Evolutionary conservation across 2,797 vertebrate genomes (phyloP), one percentile per base, ranked within the genome.

Genomic region (Sebastiscus albofasciatus): DNA sequence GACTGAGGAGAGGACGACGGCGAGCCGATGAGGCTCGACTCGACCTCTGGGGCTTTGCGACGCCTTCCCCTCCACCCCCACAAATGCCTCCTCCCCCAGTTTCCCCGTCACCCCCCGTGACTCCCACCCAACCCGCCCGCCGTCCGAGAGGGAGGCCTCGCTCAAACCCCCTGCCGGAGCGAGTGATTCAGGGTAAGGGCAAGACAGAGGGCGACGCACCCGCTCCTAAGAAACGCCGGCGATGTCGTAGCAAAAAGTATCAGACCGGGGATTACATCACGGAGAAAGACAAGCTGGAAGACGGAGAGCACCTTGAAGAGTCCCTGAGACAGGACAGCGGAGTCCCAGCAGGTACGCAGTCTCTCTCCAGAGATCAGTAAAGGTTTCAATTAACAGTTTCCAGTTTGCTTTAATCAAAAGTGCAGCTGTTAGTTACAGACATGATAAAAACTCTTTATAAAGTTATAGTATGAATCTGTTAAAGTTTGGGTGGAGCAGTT

Each of bases 221-320:
- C 24, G 93, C 94, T 80, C 95, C 95, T 74, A 98, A 97, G 95
- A 99, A 98, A 78, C 96, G 98, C 79, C 96, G 96, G 80, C 95
- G 98, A 26, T 98, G 97, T 93, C 97, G 97, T 75, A 99, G 95
- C 92, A 96, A 96, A 76, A 99, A 98, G 83, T 99, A 99, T 85
- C 97, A 99, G 93, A 99, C 96, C 0, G 98, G 98, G 59, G 98
- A 99, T 62, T 99, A 99, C 90, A 88, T 99, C 90, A 98, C 96
- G 0, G 98, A 98, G 90, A 96, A 96, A 75, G 97, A 97, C 88
- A 97, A 97, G 88, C 95, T 96, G 76, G 96, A 93, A 52, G 96
- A 96, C 22, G 94, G 92, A 65, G 94, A 93, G 46, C 90, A 76
- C 72, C 91, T 85, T 1, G 87, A 91, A 59, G 90, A 86, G 26